Base-by-base conservation (phyloP, 2,888 invertebrate genomes). In the Aleiodes alternator region DNA sequence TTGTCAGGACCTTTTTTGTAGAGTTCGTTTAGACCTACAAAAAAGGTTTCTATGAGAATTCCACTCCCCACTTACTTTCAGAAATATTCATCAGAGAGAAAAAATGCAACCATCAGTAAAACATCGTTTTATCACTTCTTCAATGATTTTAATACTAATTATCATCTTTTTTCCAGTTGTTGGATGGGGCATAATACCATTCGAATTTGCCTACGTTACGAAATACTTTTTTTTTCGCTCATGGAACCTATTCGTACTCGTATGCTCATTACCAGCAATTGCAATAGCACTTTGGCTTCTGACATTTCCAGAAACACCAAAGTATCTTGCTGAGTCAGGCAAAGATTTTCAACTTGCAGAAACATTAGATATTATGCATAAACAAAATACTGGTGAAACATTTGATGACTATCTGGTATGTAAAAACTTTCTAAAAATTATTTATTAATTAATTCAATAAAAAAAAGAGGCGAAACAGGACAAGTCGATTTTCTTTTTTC, bases 141-240 rank as follows among this genome's bases (percentile, higher is more conserved):
- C 11, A 61, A 12, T 16, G 29, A 29, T n/a, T 23, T 23, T n/a
- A 48, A 14, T 29, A 1, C 2, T 50, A 23, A 29, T 5, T 66
- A 56, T 1, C 29, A 11, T 23, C 8, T 6, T 56, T 4, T 53
- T 87, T 88, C 38, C 87, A 95, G 95, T 93, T 83, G 93, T 95
- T 81, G 95, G 95, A 0, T 95, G 95, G 95, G 92, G 92, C n/a
- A 93, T 95, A 83, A 95, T 95, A 84, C 95, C 95, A 0, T 90
- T 94, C 86, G 87, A 92, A 69, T 91, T 91, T 75, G 92, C 94
- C 81, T 91, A 93, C 78, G 90, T 92, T 74, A 90, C 90, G n/a
- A 90, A 90, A 0, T 79, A 83, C 55, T 94, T 95, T 88, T 92
- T 92, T 5, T 95, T 94, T 88, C 93, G 93, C 80, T 95, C 95